Base-by-base conservation (phyloP, 2,888 invertebrate species). In the Clanis bilineata region DNA sequence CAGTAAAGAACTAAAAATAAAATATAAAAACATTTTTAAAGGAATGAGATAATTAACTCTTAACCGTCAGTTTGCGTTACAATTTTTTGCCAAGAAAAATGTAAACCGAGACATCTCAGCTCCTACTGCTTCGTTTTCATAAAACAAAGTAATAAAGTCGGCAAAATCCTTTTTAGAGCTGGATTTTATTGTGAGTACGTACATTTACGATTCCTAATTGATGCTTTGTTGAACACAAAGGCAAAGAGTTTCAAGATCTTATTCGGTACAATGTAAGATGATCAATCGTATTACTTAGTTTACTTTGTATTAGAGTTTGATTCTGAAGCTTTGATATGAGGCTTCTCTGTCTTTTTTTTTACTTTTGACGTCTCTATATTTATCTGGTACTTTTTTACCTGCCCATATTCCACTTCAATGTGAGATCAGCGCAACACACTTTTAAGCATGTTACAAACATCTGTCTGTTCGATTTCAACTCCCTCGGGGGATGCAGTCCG, bases 61-160 rank as follows among this genome's bases (percentile, higher is more conserved):
- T 41, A 41, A 18, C 41, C 2, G 7, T 18, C 18, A 18, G 7
- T 41, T 39, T 41, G 7, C 28, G 7, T 9, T 6, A 25, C 2
- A n/a, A 2, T 15, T 45, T 45, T 45, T 45, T 23, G 23, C 25
- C 7, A 47, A n/a, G 28, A 28, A 47, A 47, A 47, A 47, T 25
- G 23, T 47, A 15, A 15, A 47, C 47, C 47, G 3, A 28, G 28
- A 47, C 28, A 47, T 47, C 28, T 28, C 25, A 15, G 47, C 22
- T 22, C 21, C 22, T 47, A 47, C 25, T 15, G 25, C 15, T 47
- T 28, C 25, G 28, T 47, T 47, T 28, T 47, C 47, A 28, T 47
- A 47, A 47, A 47, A 47, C 47, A 47, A 47, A 47, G 47, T 47
- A 28, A 25, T 47, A 47, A 47, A 47, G 47, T 25, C 47, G 7